These are phyloP conservation scores for Platysternon megacephalum DNA, from an alignment of 2,113 vertebrate species.

Conservation along the genomic window DNA sequence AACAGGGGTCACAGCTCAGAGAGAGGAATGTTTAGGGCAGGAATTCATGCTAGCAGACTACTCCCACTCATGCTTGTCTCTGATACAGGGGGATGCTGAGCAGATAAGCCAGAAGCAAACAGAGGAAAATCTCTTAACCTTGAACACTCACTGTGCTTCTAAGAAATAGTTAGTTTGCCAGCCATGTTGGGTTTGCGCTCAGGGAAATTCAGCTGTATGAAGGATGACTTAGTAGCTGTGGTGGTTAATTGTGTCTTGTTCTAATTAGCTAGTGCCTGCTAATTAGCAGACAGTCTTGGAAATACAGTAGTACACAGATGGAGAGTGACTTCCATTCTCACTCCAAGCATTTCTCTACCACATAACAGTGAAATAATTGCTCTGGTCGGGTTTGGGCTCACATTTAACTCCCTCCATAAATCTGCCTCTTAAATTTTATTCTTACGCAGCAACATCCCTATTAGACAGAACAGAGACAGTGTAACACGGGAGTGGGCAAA, in stretches of 20 bases:
- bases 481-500: background rate
- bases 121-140: background rate
- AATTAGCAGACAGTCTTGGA: rapidly evolving
- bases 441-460: background rate
- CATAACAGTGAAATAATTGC: background rate
- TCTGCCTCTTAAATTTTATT: background rate
- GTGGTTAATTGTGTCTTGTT: background rate
- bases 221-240: background rate
- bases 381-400: background rate
- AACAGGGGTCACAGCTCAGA: background rate
- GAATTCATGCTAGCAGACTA: conserved; percentile 11
- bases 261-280: background rate
- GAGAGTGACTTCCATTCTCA: background rate
- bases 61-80: conserved; percentile 4
- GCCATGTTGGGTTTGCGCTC: background rate
- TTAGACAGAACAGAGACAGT: background rate
- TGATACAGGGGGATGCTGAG: background rate
- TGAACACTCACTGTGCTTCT: background rate
- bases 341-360: background rate
- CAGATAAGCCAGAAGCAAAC: background rate
- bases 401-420: background rate
- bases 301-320: background rate
- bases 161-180: background rate
- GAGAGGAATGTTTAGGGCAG: conserved; percentile 28
- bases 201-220: background rate